These are phyloP conservation scores for Neoniphon sammara DNA, from an alignment of 2,797 vertebrate genomes.

Conservation along the genomic window DNA sequence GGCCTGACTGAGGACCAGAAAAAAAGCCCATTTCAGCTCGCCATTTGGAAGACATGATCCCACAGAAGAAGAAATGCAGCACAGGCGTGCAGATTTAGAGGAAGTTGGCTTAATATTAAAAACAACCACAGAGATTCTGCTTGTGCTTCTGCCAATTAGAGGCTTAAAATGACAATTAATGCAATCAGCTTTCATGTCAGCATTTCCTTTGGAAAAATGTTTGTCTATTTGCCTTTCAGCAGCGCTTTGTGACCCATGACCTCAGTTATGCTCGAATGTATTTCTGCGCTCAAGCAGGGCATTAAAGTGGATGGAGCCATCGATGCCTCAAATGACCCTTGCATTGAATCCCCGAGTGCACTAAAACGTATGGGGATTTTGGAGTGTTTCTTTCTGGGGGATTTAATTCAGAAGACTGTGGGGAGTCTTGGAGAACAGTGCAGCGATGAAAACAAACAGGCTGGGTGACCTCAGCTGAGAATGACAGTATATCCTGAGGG, in stretches of 20 bases:
- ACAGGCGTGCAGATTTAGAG: too few relatives aligned
- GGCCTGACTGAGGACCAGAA: slow-evolving; percentile 8
- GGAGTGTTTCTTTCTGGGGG: slow-evolving; percentile 14
- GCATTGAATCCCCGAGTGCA: slow-evolving; percentile 41
- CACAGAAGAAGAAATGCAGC: too few relatives aligned
- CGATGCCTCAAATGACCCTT: slow-evolving; percentile 1
- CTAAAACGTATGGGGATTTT: neutral
- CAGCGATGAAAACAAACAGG: slow-evolving; percentile 60
- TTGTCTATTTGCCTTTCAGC: neutral
- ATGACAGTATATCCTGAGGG: slow-evolving; percentile 60
- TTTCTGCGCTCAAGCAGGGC: neutral
- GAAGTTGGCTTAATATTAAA: too few relatives aligned
- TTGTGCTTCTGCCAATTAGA: too few relatives aligned
- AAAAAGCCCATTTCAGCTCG: neutral
- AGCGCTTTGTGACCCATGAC: neutral
- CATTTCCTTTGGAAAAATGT: neutral
- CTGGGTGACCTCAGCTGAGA: slow-evolving; percentile 65
- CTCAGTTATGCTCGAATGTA: slow-evolving; percentile 2
- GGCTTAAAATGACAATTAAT: neutral
- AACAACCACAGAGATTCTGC: neutral
- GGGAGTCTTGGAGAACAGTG: slow-evolving; percentile 29
- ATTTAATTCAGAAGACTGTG: slow-evolving; percentile 26
- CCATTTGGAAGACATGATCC: too few relatives aligned
- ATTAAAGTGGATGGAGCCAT: slow-evolving; percentile 19
- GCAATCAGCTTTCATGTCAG: neutral